phyloP scores from a whole-genome alignment of 2,113 vertebrate genomes.

The Verasper variegatus region DNA sequence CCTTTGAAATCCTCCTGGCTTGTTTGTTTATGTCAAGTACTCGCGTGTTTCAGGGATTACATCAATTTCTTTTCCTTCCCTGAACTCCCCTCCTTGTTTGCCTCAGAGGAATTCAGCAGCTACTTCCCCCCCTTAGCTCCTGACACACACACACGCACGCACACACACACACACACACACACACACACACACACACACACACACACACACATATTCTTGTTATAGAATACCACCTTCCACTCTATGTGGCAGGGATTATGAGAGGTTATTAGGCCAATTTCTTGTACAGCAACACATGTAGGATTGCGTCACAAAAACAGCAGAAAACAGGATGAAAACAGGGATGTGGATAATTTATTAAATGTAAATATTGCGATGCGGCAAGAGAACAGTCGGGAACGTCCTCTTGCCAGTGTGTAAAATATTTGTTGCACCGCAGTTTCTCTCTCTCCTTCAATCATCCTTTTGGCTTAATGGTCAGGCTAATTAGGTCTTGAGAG shows the following conservation, averaged over 20 bases:
- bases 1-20: slow-evolving; percentile 73
- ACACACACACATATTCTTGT: slow-evolving; percentile 2
- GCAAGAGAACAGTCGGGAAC: not conserved
- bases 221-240: slow-evolving; percentile 1
- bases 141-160: slow-evolving; percentile 12
- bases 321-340: not conserved
- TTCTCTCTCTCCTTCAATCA: slow-evolving; percentile 33
- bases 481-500: slow-evolving; percentile 72
- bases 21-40: slow-evolving; percentile 80
- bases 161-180: slow-evolving; percentile 20
- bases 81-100: slow-evolving; percentile 48
- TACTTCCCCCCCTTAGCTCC: slow-evolving; percentile 7
- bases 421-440: slow-evolving; percentile 29
- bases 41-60: slow-evolving; percentile 77
- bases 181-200: slow-evolving; percentile 17
- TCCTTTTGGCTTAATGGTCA: slow-evolving; percentile 56
- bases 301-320: too few relatives aligned
- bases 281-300: too few relatives aligned
- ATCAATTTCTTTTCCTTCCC: slow-evolving; percentile 68
- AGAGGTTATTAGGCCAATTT: too few relatives aligned
- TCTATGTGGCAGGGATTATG: too few relatives aligned
- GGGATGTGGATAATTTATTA: slow-evolving; percentile 1
- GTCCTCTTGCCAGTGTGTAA: not conserved
- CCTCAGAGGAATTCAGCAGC: slow-evolving; percentile 51
- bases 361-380: not conserved